These are phyloP conservation scores for Neotoxoptera formosana DNA, from an alignment of 1,140 invertebrate species.

Conservation along the genomic window DNA sequence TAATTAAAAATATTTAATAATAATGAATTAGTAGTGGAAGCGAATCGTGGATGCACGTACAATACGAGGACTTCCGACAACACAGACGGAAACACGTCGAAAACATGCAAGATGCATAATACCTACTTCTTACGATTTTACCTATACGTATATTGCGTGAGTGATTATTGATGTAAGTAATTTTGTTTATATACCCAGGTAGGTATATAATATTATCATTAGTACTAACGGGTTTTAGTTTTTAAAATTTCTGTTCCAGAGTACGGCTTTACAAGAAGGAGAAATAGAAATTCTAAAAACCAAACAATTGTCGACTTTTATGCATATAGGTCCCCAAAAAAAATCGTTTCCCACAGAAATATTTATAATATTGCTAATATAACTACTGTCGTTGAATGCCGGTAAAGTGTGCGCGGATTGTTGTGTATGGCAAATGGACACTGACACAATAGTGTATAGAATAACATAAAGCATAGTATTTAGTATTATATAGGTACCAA, in stretches of 20 bases:
- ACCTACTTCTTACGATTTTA: neutral
- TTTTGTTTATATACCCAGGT: neutral
- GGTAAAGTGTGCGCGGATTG: neutral
- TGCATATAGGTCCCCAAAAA: neutral
- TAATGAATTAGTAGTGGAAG: neutral
- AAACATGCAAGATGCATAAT: neutral
- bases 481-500: neutral
- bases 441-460: neutral
- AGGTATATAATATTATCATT: too few species aligned
- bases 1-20: neutral
- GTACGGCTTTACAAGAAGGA: neutral
- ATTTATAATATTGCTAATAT: neutral
- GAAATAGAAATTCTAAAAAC: neutral
- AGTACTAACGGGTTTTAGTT: too few species aligned
- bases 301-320: neutral
- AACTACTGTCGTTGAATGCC: neutral
- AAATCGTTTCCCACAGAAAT: neutral
- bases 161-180: neutral
- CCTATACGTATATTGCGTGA: neutral
- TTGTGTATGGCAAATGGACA: neutral
- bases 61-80: neutral
- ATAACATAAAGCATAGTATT: neutral
- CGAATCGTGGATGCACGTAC: neutral
- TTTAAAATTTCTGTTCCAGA: neutral
- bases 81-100: neutral